phyloP scores from a whole-genome alignment of 2,113 vertebrate species.

The Cygnus atratus region DNA sequence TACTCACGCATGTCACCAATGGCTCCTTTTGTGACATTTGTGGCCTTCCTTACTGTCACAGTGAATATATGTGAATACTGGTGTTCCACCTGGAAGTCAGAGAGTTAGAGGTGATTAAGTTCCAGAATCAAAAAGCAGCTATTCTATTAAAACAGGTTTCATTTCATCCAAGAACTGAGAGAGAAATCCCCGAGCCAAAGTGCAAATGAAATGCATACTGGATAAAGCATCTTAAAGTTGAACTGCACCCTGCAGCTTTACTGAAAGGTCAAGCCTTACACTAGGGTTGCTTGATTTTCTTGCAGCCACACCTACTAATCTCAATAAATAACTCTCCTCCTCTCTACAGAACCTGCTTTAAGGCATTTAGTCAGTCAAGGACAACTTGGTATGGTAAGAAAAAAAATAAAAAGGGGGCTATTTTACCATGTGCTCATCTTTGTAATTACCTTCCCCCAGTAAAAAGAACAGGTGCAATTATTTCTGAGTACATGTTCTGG shows the following conservation, averaged over 20 bases:
- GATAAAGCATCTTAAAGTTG: slow-evolving; percentile 65
- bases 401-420: neutral
- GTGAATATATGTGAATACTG: slow-evolving; percentile 93
- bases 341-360: neutral
- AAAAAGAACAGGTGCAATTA: neutral
- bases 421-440: neutral
- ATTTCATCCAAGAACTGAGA: neutral
- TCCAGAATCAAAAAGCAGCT: neutral
- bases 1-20: slow-evolving; percentile 95
- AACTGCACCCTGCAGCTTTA: slow-evolving; percentile 44
- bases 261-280: slow-evolving; percentile 33
- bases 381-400: neutral
- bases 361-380: slow-evolving; percentile 44
- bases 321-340: slow-evolving; percentile 60
- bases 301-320: slow-evolving; percentile 53
- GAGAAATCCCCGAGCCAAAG: slow-evolving; percentile 30
- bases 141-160: neutral
- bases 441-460: neutral
- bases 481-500: neutral
- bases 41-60: slow-evolving; percentile 86
- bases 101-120: slow-evolving; percentile 32
- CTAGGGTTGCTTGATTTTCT: slow-evolving; percentile 32
- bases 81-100: slow-evolving; percentile 89
- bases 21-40: slow-evolving; percentile 93
- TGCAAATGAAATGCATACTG: slow-evolving; percentile 62